Evolutionary conservation across 2,113 vertebrate species (phyloP).

Genomic region (Cynocephalus volans): DNA sequence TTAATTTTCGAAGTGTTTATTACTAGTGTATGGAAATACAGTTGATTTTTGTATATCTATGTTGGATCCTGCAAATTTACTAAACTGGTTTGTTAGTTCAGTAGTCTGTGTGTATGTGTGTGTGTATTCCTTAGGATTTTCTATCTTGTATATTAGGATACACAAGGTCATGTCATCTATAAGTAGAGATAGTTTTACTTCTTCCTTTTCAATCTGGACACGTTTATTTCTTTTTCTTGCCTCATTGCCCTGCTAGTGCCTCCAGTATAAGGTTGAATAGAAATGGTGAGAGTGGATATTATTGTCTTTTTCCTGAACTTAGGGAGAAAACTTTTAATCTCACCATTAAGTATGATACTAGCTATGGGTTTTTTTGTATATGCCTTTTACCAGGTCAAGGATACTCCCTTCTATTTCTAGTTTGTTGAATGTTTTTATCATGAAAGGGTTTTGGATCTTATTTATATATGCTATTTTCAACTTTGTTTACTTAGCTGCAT

Average conservation of each 20-base stretch:
- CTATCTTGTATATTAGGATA: neutral
- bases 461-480: neutral
- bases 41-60: neutral
- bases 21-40: neutral
- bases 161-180: neutral
- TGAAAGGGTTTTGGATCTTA: neutral
- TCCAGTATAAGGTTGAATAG: neutral
- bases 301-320: neutral
- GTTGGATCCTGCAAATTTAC: neutral
- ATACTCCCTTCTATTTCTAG: neutral
- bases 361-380: neutral
- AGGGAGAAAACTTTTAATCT: neutral
- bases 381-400: neutral
- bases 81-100: neutral
- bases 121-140: neutral
- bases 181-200: constrained; percentile 24
- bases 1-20: constrained; percentile 7
- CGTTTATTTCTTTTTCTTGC: constrained; percentile 20
- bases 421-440: constrained; percentile 26
- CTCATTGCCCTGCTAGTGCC: neutral
- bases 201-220: neutral
- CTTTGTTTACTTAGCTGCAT: neutral
- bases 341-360: neutral
- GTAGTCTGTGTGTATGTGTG: neutral
- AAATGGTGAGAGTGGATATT: neutral